Percentiles rank a stretch among this genome's conserved stretches.
Conservation (phyloP, 2,888 invertebrate species). For the Pachliopta kotzebuea region DNA sequence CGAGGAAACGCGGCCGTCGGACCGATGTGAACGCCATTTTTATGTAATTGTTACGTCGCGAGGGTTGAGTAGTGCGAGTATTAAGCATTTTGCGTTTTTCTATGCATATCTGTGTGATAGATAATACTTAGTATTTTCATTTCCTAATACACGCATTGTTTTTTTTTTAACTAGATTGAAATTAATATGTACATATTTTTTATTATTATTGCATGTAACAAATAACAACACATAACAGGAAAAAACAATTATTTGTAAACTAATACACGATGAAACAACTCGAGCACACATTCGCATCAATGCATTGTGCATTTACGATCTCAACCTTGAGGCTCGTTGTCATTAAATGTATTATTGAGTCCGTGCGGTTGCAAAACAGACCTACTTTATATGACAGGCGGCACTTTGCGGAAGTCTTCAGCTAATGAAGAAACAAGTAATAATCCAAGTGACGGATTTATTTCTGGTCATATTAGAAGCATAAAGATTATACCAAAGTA, state of each 20-base stretch:
- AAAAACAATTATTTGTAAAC: not conserved
- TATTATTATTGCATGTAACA: not conserved
- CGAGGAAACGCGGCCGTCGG: slow-evolving; percentile 74
- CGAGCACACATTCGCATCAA: slow-evolving; percentile 7
- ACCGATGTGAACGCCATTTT: slow-evolving; percentile 77
- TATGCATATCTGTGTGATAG: not conserved
- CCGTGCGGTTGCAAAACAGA: slow-evolving; percentile 21
- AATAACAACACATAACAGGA: not conserved
- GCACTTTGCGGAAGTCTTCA: slow-evolving; percentile 25
- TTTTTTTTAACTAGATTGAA: too few species aligned
- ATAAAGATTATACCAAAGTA: not conserved
- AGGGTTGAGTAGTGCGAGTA: slow-evolving; percentile 46
- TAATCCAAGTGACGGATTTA: slow-evolving; percentile 7
- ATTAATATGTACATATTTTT: too few species aligned
- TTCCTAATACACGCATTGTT: not conserved
- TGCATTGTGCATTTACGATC: slow-evolving; percentile 21
- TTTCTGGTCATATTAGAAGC: not conserved
- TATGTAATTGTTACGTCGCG: slow-evolving; percentile 79
- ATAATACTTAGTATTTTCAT: not conserved
- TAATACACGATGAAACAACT: not conserved
- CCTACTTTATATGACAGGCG: slow-evolving; percentile 27
- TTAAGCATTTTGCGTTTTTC: slow-evolving; percentile 39
- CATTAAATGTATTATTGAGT: slow-evolving; percentile 26
- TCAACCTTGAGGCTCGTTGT: slow-evolving; percentile 25
- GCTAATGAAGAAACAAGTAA: slow-evolving; percentile 27